These are phyloP conservation scores for Chelonoidis abingdonii DNA, from an alignment of 2,113 vertebrate genomes.

Conservation along the genomic window DNA sequence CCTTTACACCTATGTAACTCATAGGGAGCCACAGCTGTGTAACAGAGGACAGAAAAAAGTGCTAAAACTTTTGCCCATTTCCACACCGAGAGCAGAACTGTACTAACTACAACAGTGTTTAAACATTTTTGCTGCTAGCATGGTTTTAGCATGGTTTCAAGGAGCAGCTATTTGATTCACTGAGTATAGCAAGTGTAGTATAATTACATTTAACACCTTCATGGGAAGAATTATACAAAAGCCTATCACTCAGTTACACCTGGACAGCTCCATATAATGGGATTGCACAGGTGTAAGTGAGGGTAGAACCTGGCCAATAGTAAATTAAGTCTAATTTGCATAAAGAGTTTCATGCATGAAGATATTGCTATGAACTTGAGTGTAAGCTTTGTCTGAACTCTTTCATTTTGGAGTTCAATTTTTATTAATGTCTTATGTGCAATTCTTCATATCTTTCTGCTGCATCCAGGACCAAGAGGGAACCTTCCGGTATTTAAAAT, in stretches of 20 bases:
- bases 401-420: background rate
- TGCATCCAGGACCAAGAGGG: background rate
- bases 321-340: background rate
- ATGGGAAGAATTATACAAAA: background rate
- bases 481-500: background rate
- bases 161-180: background rate
- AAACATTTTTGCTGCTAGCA: background rate
- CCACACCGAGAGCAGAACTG: background rate
- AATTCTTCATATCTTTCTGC: background rate
- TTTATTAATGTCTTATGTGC: background rate
- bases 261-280: background rate
- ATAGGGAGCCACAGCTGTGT: background rate
- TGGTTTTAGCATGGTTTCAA: background rate
- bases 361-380: background rate
- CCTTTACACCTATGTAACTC: background rate
- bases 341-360: background rate
- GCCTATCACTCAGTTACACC: background rate
- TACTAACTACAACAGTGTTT: background rate
- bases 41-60: background rate
- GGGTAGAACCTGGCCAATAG: background rate
- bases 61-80: background rate
- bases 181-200: background rate
- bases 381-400: background rate
- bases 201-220: background rate
- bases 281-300: background rate